phyloP scores from a whole-genome alignment of 2,113 vertebrate genomes.

The Donacobius atricapilla region DNA sequence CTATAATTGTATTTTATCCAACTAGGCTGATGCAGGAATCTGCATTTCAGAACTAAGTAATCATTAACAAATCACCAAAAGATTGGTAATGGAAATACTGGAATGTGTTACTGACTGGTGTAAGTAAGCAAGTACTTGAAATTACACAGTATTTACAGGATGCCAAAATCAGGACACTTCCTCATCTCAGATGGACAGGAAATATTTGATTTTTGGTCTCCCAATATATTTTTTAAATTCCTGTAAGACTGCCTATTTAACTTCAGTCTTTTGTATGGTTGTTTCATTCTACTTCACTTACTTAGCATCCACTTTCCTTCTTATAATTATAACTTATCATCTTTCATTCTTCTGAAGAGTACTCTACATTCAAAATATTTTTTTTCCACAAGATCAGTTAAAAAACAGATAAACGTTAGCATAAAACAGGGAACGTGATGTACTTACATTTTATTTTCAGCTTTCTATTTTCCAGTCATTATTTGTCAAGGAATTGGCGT shows the following conservation, averaged over 20 bases:
- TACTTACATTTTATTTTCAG: background rate
- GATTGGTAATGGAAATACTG: accelerated
- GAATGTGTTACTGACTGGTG: background rate
- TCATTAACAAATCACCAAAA: background rate
- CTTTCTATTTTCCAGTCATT: background rate
- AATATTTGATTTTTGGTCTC: background rate
- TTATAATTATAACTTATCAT: background rate
- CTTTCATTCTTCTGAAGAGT: background rate
- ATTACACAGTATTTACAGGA: background rate
- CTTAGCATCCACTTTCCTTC: background rate
- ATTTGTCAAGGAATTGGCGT: background rate
- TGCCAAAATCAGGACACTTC: background rate
- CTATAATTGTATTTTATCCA: background rate
- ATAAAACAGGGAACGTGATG: accelerated
- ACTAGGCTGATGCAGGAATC: background rate
- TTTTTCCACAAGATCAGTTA: background rate
- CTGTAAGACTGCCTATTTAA: background rate
- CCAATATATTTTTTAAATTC: background rate
- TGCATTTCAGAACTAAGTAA: background rate
- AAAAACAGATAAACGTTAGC: background rate
- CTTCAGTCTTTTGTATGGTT: background rate
- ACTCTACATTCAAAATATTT: background rate
- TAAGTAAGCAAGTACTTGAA: background rate
- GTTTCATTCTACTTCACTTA: background rate
- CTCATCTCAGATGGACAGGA: background rate